Evolutionary conservation across 2,888 invertebrate genomes (phyloP), one percentile per base, ranked within the genome.

Genomic region (Aethes cnicana): DNA sequence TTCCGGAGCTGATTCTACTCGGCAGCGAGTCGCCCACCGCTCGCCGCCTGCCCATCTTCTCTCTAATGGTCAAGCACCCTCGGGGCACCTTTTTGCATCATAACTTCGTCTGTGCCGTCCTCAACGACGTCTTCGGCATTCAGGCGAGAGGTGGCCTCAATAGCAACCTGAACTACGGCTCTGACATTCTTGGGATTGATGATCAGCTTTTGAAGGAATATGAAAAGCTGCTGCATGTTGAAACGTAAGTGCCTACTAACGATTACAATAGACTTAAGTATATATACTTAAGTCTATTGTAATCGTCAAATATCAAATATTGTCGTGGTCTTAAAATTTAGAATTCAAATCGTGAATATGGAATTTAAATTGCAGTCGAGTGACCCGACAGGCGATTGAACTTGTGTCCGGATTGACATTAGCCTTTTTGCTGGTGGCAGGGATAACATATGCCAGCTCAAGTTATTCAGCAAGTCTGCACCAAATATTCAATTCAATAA

Each of bases 91-190:
- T 95, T 74, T 92, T 97, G 1, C 97, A 97, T 77, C 96, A 97
- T 79, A 97, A 97, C 82, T 94, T 95, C 84, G 93, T 97, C 6
- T 94, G 95, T 62, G 94, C 96, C 6, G 92, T 97, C 12, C 90
- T 98, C 33, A 97, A 97, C 72, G 97, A 98, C 70, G 93, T 98
- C 17, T 97, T 97, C 75, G 97, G 97, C 0, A 96, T 98, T 47
- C 97, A 97, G 81, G 95, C 94, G 0, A 90, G 95, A 55, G 94
- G 95, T 0, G 95, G 95, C 0, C 92, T 95, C 65, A 93, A 94
- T 9, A 96, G 96, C 78, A 95, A 96, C 36, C 93, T 95, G 44
- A 94, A 95, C 47, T 97, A 97, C 72, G 96, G 95, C 2, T 94
- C 96, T 77, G 95, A 95, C 79, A 86, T 97, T 11, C 87, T 97